Conservation (phyloP, 2,113 vertebrate species). For the Amphilophus citrinellus region DNA sequence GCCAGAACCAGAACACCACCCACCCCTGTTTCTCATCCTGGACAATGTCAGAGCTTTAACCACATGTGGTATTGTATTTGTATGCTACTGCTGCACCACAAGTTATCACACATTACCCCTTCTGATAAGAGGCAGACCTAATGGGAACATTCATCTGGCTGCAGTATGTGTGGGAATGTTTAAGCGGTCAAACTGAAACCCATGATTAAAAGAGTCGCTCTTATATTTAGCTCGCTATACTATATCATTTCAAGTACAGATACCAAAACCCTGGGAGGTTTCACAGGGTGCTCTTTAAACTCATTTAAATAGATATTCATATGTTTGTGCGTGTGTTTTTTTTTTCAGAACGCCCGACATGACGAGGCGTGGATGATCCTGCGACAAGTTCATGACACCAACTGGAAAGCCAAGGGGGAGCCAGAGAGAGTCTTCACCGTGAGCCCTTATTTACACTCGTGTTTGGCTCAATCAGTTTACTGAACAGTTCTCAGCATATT, state of each 20-base stretch:
- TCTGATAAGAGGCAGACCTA: conserved; percentile 45
- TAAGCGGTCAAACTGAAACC: background rate
- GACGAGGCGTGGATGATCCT: conserved; percentile 99
- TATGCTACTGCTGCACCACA: conserved; percentile 53
- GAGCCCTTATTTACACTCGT: conserved; percentile 59
- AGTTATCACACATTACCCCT: conserved; percentile 37
- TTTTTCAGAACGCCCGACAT: conserved; percentile 89
- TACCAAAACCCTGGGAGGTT: background rate
- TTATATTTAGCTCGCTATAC: background rate
- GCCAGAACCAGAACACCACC: conserved; percentile 45
- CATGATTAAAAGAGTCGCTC: background rate
- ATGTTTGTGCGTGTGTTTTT: background rate
- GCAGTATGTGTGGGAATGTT: conserved; percentile 15
- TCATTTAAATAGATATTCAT: background rate
- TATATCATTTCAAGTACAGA: background rate
- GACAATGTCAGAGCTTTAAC: conserved; percentile 61
- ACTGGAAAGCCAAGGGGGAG: conserved; percentile 95
- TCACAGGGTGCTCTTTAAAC: background rate
- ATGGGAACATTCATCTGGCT: conserved; percentile 41
- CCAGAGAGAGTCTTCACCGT: conserved; percentile 97
- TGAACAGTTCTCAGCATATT: background rate
- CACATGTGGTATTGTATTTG: conserved; percentile 70
- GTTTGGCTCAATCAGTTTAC: background rate
- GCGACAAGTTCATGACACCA: conserved; percentile 94
- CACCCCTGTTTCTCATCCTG: conserved; percentile 48